A percentile compares a stretch with the other conserved stretches of the same genome.
phyloP scores from a whole-genome alignment of 2,888 invertebrate genomes.

The Lasioglossum malachurum region DNA sequence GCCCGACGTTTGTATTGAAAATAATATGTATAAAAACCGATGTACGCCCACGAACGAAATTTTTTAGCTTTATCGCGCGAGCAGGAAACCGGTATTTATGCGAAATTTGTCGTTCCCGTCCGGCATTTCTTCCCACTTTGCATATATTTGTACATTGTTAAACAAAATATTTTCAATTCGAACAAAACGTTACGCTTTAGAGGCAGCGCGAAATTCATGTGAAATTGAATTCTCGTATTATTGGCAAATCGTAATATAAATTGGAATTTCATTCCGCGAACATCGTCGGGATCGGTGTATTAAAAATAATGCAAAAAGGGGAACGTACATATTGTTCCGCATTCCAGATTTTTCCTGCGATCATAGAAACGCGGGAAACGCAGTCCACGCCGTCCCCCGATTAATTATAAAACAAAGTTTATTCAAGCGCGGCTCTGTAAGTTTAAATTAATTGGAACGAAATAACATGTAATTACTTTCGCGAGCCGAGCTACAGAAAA shows the following conservation, averaged over 20 bases:
- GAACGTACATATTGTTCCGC: not conserved
- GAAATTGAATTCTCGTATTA: not conserved
- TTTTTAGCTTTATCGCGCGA: not conserved
- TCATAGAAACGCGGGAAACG: not conserved
- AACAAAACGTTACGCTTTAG: not conserved
- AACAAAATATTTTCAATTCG: not conserved
- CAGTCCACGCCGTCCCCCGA: not conserved
- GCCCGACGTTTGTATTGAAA: not conserved
- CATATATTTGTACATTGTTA: not conserved
- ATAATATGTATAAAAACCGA: conserved; percentile 3
- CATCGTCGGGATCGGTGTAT: not conserved
- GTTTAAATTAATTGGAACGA: conserved; percentile 15
- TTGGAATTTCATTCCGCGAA: not conserved
- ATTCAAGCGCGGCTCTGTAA: not conserved
- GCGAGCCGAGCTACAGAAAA: not conserved
- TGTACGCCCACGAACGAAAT: not conserved
- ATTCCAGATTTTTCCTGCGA: not conserved
- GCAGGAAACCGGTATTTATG: not conserved
- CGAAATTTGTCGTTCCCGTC: not conserved
- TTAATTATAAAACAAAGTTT: not conserved
- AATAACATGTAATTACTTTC: not conserved
- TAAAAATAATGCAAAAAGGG: not conserved
- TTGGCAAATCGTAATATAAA: not conserved
- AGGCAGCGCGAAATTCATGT: too few relatives aligned
- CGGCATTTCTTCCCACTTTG: not conserved